Evolutionary conservation across 2,888 invertebrate species (phyloP).

Genomic region (Crematogaster levior): DNA sequence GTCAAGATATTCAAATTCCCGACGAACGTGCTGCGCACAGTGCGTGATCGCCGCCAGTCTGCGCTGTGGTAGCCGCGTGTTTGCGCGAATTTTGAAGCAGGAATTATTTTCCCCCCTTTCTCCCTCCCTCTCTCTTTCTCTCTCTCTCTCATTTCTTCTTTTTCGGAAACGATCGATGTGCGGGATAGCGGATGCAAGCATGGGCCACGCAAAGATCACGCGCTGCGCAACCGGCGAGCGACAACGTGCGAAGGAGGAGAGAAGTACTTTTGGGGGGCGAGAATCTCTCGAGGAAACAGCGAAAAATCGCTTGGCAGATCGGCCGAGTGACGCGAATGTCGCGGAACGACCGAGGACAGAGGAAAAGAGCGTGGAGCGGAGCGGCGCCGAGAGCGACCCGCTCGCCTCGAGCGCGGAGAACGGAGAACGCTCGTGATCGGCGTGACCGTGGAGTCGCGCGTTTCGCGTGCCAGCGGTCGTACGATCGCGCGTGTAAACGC

Average conservation of each 20-base stretch:
- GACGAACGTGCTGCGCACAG: neutral
- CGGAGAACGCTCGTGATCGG: neutral
- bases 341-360: neutral
- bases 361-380: constrained; percentile 3
- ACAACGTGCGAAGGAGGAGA: neutral
- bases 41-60: constrained; percentile 67
- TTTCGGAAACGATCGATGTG: neutral
- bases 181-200: neutral
- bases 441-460: neutral
- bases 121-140: no score
- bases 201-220: constrained; percentile 3
- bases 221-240: constrained; percentile 36
- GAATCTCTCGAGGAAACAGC: constrained; percentile 1
- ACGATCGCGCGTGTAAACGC: neutral
- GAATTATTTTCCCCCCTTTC: neutral
- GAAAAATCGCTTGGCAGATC: neutral
- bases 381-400: neutral
- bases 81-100: constrained; percentile 72
- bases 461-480: neutral
- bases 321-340: neutral
- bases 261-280: neutral
- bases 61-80: constrained; percentile 74
- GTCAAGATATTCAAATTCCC: constrained; percentile 22
- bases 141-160: neutral
- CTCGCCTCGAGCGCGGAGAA: constrained; percentile 21